A percentile compares a stretch with the other conserved stretches of the same genome.
phyloP scores from a whole-genome alignment of 2,888 invertebrate genomes.

The Disparrhopalites patrizii region DNA sequence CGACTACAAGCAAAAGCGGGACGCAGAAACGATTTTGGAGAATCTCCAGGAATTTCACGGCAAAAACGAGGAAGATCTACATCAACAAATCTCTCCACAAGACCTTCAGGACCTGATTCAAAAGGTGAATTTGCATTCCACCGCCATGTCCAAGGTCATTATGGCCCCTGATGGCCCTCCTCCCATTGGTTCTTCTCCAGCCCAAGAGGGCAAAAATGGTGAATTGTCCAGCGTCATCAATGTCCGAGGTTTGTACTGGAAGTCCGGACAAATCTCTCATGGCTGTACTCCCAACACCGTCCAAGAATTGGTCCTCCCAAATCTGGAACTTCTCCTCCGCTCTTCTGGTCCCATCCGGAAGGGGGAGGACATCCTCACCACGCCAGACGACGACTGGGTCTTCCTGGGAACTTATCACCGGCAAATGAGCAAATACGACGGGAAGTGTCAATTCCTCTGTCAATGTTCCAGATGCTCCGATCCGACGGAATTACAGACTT shows the following conservation, averaged over 20 bases:
- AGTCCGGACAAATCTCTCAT: background rate
- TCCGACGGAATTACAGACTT: slow-evolving; percentile 5
- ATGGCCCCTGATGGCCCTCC: background rate
- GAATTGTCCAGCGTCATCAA: background rate
- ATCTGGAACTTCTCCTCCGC: background rate
- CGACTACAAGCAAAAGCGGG: background rate
- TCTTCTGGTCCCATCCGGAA: background rate
- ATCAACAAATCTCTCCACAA: background rate
- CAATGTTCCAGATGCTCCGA: background rate
- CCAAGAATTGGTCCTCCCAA: background rate
- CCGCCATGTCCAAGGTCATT: background rate
- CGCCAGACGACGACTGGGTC: background rate
- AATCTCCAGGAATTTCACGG: slow-evolving; percentile 1
- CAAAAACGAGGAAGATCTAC: background rate
- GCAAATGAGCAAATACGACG: slow-evolving; percentile 8
- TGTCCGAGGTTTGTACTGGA: background rate
- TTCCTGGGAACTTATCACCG: slow-evolving; percentile 9
- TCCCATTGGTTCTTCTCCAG: too few relatives aligned
- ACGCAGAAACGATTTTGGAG: background rate
- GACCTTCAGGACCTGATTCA: background rate
- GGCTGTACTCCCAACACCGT: background rate
- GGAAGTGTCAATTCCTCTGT: slow-evolving; percentile 3
- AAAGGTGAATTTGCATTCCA: slow-evolving; percentile 5
- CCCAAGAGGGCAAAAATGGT: too few relatives aligned
- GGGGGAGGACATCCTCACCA: background rate